Percentiles rank a stretch among this genome's conserved stretches.
phyloP scores from a whole-genome alignment of 2,113 vertebrate species.

The Cyanoderma ruficeps region DNA sequence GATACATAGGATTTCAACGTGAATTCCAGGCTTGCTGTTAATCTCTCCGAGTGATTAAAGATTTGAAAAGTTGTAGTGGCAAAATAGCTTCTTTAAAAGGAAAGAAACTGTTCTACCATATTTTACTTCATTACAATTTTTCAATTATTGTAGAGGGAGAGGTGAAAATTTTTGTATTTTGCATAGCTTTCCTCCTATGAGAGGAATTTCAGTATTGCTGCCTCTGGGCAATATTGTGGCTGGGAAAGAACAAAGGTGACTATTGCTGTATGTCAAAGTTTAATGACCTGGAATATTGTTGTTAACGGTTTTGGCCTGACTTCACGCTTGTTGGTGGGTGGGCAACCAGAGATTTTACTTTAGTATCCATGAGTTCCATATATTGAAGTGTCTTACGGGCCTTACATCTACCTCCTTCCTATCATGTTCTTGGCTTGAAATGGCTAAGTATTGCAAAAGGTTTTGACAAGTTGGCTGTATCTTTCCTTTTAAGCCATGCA shows the following conservation, averaged over 20 bases:
- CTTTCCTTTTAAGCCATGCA: not conserved
- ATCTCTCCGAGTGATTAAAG: constrained; percentile 24
- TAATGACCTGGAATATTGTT: constrained; percentile 9
- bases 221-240: not conserved
- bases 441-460: not conserved
- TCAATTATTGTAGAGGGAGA: not conserved
- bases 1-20: constrained; percentile 17
- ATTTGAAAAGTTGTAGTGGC: not conserved
- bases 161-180: constrained; percentile 2
- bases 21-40: not conserved
- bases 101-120: not conserved
- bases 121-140: constrained; percentile 15
- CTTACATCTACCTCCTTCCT: not conserved
- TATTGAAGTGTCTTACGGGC: not conserved
- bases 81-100: not conserved
- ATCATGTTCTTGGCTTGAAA: not conserved
- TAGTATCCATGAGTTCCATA: not conserved
- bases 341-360: not conserved
- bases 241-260: not conserved
- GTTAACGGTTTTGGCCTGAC: not conserved
- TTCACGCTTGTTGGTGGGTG: not conserved
- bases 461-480: not conserved
- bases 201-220: not conserved
- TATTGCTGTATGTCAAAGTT: not conserved
- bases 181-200: not conserved